Base-by-base conservation (phyloP, 2,888 invertebrate genomes). In the Nebria salina region DNA sequence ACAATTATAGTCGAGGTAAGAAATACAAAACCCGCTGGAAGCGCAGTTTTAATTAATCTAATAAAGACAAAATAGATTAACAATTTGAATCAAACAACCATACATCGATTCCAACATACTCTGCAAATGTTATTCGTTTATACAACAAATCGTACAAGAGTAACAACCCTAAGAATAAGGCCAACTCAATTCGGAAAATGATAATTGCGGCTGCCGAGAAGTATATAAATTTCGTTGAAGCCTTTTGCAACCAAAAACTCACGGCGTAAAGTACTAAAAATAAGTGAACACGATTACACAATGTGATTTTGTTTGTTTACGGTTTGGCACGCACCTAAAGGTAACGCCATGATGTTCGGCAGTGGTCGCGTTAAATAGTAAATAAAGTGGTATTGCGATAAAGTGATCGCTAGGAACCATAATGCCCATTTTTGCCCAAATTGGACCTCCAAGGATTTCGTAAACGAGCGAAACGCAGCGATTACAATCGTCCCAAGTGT, bases 331-430 rank as follows among this genome's bases (percentile, higher is more conserved):
- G 20, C 92, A 98, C 98, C 98, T 87, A 98, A 89, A 77, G 96
- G 95, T 86, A 99, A 89, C 65, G 96, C 98, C 92, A 99, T 95
- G 54, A 95, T 96, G 89, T 99, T 99, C 79, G 99, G 99, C 85
- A 99, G 91, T 11, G 98, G 95, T 82, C 99, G 92, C 86, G 97
- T 96, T 89, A 97, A 92, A 88, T 99, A 99, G 89, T 97, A 99
- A 92, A 98, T 94, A 87, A 99, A 97, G 90, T 99, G 99, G 89
- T 98, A 99, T 89, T 99, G 99, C 0, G 97, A 94, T 25, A 95
- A 92, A 1, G 96, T 97, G 81, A 99, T 93, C 5, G 94, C 89
- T 26, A 95, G 92, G 86, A 95, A 95, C 97, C 97, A 97, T 87
- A 93, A 92, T 7, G 94, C 91, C 86, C 96, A 95, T 84, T 93